These are phyloP conservation scores for Allolobophora icterica DNA, from an alignment of 2,888 invertebrate genomes.

Conservation along the genomic window DNA sequence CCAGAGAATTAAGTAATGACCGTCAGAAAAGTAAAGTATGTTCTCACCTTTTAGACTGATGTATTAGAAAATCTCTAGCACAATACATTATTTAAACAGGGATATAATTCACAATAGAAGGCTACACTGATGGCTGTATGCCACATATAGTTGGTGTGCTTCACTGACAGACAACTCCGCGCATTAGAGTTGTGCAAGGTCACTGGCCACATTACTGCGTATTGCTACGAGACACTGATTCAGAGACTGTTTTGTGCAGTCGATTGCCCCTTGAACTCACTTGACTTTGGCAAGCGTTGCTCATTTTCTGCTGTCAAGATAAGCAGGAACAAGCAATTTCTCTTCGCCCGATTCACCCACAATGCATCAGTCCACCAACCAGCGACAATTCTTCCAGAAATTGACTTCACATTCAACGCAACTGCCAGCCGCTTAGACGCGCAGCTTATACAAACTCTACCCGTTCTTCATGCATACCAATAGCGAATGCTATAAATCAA, in stretches of 20 bases:
- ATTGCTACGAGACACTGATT: constrained; percentile 86
- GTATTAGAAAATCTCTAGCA: too few relatives aligned
- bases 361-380: neutral
- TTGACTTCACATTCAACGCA: neutral
- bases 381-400: neutral
- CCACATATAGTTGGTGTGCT: too few relatives aligned
- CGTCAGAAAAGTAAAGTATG: too few relatives aligned
- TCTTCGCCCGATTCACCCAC: neutral
- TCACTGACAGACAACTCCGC: too few relatives aligned
- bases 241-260: constrained; percentile 88
- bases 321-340: neutral
- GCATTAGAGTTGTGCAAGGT: too few relatives aligned
- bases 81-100: too few relatives aligned
- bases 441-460: neutral
- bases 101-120: too few relatives aligned
- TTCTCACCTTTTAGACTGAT: too few relatives aligned
- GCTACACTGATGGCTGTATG: too few relatives aligned
- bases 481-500: neutral
- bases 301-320: neutral
- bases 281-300: neutral
- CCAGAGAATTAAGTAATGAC: too few relatives aligned
- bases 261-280: constrained; percentile 46
- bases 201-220: constrained; percentile 57
- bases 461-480: neutral
- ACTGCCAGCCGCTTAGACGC: neutral